Percentiles rank a stretch among this genome's conserved stretches.
These are phyloP conservation scores for Euschistus heros DNA, from an alignment of 1,140 invertebrate genomes.

Conservation along the genomic window DNA sequence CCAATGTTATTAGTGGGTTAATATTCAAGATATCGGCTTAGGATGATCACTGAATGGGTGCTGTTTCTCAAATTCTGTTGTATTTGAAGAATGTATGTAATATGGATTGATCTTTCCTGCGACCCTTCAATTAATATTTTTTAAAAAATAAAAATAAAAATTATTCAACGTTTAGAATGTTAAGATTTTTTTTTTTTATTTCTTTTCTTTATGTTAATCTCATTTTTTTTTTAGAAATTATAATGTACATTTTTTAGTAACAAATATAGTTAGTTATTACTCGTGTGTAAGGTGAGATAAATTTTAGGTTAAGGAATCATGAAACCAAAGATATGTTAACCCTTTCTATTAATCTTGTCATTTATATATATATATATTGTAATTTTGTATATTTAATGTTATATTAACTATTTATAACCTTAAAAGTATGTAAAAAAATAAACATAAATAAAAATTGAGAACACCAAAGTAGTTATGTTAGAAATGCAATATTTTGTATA, in stretches of 20 bases:
- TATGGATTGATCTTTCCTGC: too few relatives aligned
- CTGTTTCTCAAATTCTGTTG: too few relatives aligned
- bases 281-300: background rate
- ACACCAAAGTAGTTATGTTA: conserved; percentile 7
- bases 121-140: too few relatives aligned
- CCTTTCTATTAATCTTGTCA: background rate
- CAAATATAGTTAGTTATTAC: background rate
- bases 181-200: background rate
- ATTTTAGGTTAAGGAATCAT: background rate
- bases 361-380: background rate
- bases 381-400: background rate
- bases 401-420: background rate
- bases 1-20: too few relatives aligned
- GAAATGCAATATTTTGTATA: conserved; percentile 11
- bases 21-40: too few relatives aligned
- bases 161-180: background rate
- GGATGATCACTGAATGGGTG: too few relatives aligned
- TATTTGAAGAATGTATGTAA: too few relatives aligned
- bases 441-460: conserved; percentile 1
- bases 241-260: background rate
- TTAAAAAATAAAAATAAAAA: background rate
- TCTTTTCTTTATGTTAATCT: background rate
- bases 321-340: background rate
- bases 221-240: background rate
- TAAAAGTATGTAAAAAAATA: background rate